Percentiles rank a stretch among this genome's conserved stretches.
Conservation (phyloP, 2,888 invertebrate genomes). For the Archaeoteleia sp. region DNA sequence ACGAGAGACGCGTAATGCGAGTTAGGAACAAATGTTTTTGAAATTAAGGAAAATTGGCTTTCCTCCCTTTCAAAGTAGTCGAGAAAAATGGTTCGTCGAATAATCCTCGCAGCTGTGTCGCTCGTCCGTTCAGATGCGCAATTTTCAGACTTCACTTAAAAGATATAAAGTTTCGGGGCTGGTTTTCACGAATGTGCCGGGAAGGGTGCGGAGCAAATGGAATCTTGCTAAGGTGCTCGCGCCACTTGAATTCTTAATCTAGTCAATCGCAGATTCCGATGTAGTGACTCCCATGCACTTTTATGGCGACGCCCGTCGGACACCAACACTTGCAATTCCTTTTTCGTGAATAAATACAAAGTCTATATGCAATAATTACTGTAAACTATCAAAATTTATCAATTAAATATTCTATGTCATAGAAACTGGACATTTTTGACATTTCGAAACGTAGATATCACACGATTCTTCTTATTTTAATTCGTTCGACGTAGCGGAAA, state of each 20-base stretch:
- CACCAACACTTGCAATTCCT: constrained; percentile 7
- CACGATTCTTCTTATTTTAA: too few relatives aligned
- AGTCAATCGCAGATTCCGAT: constrained; percentile 49
- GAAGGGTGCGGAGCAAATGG: constrained; percentile 46
- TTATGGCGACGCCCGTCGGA: constrained; percentile 31
- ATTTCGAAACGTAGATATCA: too few relatives aligned
- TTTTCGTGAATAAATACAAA: too few relatives aligned
- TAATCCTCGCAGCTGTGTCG: constrained; percentile 68
- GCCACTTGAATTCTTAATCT: constrained; percentile 68
- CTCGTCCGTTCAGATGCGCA: constrained; percentile 64
- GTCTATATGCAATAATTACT: too few relatives aligned
- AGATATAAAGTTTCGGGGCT: constrained; percentile 61
- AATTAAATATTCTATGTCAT: too few relatives aligned
- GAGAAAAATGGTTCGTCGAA: constrained; percentile 55
- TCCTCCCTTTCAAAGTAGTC: constrained; percentile 7
- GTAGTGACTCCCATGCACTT: constrained; percentile 45
- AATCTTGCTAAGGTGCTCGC: constrained; percentile 53
- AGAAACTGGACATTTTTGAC: too few relatives aligned
- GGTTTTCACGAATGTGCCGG: constrained; percentile 50
- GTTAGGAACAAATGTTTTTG: constrained; percentile 10
- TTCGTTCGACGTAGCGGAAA: too few relatives aligned
- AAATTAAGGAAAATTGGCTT: constrained; percentile 28
- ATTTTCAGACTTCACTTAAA: constrained; percentile 54
- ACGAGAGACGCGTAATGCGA: constrained; percentile 2
- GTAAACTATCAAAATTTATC: too few relatives aligned